Evolutionary conservation across 2,797 vertebrate genomes (phyloP), one percentile per base, ranked within the genome.

Genomic region (Lutjanus argentimaculatus): DNA sequence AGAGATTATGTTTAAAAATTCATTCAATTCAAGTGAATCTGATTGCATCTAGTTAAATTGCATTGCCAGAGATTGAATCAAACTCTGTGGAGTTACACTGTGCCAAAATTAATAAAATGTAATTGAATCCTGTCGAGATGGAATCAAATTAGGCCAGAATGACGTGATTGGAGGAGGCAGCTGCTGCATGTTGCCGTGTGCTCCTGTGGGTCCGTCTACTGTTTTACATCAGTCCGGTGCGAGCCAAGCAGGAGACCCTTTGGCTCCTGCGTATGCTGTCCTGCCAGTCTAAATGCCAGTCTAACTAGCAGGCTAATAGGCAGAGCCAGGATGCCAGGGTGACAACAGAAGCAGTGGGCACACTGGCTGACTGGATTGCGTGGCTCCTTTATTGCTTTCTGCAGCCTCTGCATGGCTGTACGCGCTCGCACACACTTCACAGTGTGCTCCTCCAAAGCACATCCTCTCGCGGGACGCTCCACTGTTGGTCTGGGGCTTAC

Each of bases 91-190:
- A 90, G 92, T 92, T 77, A 76, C 85, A 84, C 89, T 88, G 88
- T 86, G 92, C 89, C 92, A 91, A 92, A 93, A 94, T 94, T 91
- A 94, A 93, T 93, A 82, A 93, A 93, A 91, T 75, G 90, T 93
- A 93, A 94, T 93, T 83, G 88, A 93, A 93, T 93, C 91, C 91
- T 90, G 92, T 92, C 79, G 70, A 76, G 84, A 85, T 81, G 85
- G 87, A 94, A 93, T 92, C 80, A 82, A 86, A 93, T 93, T 89
- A 93, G 85, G 64, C 77, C 75, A 8, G 82, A 83, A 19, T 86
- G 92, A 93, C 69, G 88, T 85, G 91, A 95, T 91, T 89, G 93
- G 93, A 92, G 82, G 85, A 87, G 92, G 90, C 93, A 89, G 91
- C 83, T 85, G 90, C 85, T 86, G 74, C 83, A 46, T 85, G 87